Evolutionary conservation across 2,113 vertebrate species (phyloP).

Genomic region (Rhipidura dahli): DNA sequence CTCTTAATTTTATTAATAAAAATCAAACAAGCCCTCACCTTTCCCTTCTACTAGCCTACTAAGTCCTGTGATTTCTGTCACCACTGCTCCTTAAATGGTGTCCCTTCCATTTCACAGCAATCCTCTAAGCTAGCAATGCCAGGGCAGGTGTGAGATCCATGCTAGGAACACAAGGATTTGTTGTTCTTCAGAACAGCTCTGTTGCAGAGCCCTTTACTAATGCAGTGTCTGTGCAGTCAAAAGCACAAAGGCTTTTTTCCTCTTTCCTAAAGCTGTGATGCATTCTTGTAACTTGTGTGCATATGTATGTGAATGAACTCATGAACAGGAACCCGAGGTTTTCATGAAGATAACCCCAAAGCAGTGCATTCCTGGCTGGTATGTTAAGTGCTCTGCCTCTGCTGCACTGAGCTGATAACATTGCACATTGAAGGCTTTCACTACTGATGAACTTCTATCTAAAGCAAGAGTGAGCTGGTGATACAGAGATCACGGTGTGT

Average conservation of each 20-base stretch:
- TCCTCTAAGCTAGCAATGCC: neutral
- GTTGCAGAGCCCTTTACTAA: neutral
- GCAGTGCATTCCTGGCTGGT: neutral
- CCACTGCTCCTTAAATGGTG: neutral
- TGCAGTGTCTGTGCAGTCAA: neutral
- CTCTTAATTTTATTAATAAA: neutral
- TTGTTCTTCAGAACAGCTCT: neutral
- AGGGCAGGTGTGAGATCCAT: neutral
- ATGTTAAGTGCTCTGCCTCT: neutral
- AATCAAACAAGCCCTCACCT: neutral
- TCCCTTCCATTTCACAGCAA: neutral
- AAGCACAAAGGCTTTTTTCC: neutral
- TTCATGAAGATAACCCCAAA: neutral
- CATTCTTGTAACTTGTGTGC: neutral
- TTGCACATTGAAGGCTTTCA: neutral
- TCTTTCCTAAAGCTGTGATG: neutral
- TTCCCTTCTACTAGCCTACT: neutral
- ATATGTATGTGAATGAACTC: neutral
- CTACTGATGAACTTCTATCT: neutral
- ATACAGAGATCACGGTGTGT: neutral
- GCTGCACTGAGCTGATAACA: neutral
- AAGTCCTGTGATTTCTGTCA: neutral
- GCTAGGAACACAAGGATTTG: neutral
- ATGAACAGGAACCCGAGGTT: rapidly evolving
- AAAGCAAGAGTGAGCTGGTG: neutral